Conservation (phyloP, 2,113 vertebrate species). For the Thermophis baileyi region DNA sequence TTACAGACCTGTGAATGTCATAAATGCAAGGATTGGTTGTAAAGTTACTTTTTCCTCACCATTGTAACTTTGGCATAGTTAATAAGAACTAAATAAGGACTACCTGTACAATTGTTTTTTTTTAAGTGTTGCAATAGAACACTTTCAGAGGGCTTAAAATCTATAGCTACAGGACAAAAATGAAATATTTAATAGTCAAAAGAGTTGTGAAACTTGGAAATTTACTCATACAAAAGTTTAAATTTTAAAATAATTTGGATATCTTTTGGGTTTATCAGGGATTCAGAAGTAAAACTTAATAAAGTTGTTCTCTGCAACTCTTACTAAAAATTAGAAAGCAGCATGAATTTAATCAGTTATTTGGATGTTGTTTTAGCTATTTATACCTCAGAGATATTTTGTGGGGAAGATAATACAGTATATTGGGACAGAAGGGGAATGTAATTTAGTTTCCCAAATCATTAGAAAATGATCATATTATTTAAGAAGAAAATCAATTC, state of each 20-base stretch:
- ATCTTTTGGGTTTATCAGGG: not conserved
- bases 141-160: slow-evolving; percentile 1
- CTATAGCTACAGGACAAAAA: not conserved
- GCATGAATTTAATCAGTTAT: not conserved
- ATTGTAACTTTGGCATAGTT: not conserved
- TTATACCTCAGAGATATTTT: not conserved
- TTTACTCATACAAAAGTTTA: slow-evolving; percentile 16
- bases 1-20: not conserved
- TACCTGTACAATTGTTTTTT: not conserved
- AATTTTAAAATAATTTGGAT: slow-evolving; percentile 26
- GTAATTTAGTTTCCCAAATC: slow-evolving; percentile 15
- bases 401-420: slow-evolving; percentile 38
- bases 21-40: not conserved
- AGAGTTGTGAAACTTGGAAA: slow-evolving; percentile 16
- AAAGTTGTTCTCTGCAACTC: slow-evolving; percentile 6
- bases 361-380: not conserved
- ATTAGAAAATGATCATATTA: not conserved
- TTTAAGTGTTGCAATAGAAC: not conserved
- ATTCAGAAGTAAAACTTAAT: slow-evolving; percentile 49
- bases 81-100: not conserved
- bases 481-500: slow-evolving; percentile 3
- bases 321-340: slow-evolving; percentile 20
- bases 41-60: not conserved
- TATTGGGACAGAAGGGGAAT: slow-evolving; percentile 19
- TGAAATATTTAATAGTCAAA: slow-evolving; percentile 10